Conservation (phyloP, 2,888 invertebrate species). For the Heliconius charithonia region DNA sequence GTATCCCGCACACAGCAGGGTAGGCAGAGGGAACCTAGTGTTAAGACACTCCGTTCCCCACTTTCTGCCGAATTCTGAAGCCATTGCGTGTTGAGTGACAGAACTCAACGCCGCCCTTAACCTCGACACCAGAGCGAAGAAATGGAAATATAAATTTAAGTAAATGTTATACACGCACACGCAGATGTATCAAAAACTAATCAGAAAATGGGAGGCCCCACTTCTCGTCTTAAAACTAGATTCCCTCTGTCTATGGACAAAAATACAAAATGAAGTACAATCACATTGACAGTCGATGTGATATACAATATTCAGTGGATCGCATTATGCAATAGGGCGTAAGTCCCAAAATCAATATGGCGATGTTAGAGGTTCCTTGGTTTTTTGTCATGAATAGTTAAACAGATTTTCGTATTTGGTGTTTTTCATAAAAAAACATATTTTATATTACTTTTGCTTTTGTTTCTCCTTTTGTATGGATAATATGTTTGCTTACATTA, state of each 20-base stretch:
- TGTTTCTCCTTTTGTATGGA: neutral
- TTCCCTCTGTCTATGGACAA: constrained; percentile 24
- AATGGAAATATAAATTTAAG: too few species aligned
- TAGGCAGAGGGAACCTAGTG: too few species aligned
- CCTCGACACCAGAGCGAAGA: too few species aligned
- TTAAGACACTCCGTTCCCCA: too few species aligned
- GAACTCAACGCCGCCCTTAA: too few species aligned
- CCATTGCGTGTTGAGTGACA: too few species aligned
- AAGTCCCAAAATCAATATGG: constrained; percentile 78
- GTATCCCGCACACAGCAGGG: too few species aligned
- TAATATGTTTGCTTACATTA: neutral
- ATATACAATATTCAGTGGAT: constrained; percentile 75
- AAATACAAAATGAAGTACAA: constrained; percentile 37
- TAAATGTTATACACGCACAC: too few species aligned
- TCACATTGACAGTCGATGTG: constrained; percentile 49
- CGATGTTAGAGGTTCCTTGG: constrained; percentile 70
- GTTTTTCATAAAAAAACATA: constrained; percentile 32
- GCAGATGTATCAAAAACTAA: too few species aligned
- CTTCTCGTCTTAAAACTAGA: too few species aligned
- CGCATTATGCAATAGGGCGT: constrained; percentile 73
- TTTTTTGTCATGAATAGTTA: constrained; percentile 75
- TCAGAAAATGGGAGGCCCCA: neutral
- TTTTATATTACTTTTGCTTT: constrained; percentile 22
- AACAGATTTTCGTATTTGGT: constrained; percentile 51
- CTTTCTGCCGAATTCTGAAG: too few species aligned